phyloP scores from a whole-genome alignment of 2,888 invertebrate species.

The Rhingia rostrata region DNA sequence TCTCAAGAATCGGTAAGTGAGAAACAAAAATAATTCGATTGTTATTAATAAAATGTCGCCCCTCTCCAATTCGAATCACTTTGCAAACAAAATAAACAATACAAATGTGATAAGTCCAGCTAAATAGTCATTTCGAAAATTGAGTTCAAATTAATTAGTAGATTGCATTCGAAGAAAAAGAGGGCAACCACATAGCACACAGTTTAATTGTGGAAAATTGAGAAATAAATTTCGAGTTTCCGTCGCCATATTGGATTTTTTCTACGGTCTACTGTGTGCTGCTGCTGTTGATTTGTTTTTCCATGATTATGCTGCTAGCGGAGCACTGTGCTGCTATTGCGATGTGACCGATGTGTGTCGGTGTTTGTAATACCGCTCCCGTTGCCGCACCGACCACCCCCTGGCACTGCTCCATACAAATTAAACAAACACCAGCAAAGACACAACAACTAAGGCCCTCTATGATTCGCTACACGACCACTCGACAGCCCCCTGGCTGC shows the following conservation, averaged over 20 bases:
- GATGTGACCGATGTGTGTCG: constrained; percentile 3
- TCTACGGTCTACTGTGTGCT: neutral
- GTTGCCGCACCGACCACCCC: constrained; percentile 5
- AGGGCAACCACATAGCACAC: constrained; percentile 1
- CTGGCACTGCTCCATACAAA: neutral
- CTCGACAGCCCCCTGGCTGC: constrained; percentile 3
- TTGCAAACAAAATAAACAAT: constrained; percentile 10
- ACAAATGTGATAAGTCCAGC: neutral
- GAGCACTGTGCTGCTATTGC: neutral
- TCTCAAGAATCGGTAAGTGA: constrained; percentile 46
- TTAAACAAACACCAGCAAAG: neutral
- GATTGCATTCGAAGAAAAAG: constrained; percentile 16
- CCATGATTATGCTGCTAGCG: constrained; percentile 64
- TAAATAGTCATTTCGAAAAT: constrained; percentile 13
- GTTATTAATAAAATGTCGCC: neutral
- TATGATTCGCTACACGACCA: neutral
- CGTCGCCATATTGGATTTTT: constrained; percentile 70
- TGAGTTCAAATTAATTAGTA: constrained; percentile 58
- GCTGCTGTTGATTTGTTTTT: constrained; percentile 66
- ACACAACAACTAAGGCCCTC: neutral
- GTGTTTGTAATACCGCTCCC: constrained; percentile 7
- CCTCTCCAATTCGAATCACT: neutral
- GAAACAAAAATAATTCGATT: neutral
- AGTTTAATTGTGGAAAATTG: constrained; percentile 47
- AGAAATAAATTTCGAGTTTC: constrained; percentile 53